Conservation (phyloP, 2,797 vertebrate genomes). For the Bryconaethiops microstoma region DNA sequence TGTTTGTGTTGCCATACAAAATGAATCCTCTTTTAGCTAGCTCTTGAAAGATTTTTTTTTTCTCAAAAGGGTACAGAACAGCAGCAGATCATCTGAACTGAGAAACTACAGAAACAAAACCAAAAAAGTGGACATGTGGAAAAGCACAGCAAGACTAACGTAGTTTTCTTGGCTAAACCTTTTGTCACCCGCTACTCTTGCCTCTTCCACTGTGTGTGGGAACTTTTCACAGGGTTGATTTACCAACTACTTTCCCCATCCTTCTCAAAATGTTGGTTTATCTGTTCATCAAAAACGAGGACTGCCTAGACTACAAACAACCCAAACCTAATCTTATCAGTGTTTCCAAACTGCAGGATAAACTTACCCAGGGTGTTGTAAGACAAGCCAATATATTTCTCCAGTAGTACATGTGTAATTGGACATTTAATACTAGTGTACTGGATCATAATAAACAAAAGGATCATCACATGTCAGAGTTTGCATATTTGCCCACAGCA, state of each 20-base stretch:
- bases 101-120: too few relatives aligned
- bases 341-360: too few relatives aligned
- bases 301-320: not conserved
- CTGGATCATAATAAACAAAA: not conserved
- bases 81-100: too few relatives aligned
- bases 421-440: not conserved
- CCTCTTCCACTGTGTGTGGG: too few relatives aligned
- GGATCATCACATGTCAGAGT: too few relatives aligned
- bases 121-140: too few relatives aligned
- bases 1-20: not conserved
- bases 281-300: not conserved
- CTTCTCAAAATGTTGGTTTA: not conserved
- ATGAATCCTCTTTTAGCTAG: not conserved
- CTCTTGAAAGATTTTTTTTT: not conserved
- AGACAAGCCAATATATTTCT: too few relatives aligned
- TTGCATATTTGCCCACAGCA: too few relatives aligned
- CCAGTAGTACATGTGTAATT: not conserved
- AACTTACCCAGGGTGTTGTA: too few relatives aligned
- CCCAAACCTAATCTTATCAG: not conserved
- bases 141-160: too few relatives aligned
- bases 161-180: too few relatives aligned
- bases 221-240: not conserved
- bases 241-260: not conserved
- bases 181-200: too few relatives aligned
- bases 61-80: not conserved